Base-by-base conservation (phyloP, 2,797 vertebrate genomes). In the Mus minutoides region DNA sequence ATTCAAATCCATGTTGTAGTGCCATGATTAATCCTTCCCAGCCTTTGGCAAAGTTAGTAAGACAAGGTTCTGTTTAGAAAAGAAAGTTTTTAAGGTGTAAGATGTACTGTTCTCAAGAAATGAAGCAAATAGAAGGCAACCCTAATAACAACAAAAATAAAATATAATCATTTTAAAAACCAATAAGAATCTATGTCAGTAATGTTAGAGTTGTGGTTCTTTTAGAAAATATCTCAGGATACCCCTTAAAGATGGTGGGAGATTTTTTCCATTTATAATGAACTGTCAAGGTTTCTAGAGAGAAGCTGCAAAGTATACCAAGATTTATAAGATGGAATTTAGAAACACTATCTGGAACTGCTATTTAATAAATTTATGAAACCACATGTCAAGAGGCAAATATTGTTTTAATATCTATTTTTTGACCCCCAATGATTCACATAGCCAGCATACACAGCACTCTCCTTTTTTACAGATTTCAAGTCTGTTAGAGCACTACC, bases 101-200 rank as follows among this genome's bases (percentile, higher is more conserved):
- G 80, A 77, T 91, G 78, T 73, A 93, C 7, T 49, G 37, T 94
- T 95, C 58, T 69, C 85, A 92, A 60, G 52, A 94, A 92, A 77
- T 95, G 92, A 95, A 96, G 67, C 54, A 94, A 97, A 95, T 93
- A 90, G 88, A 73, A 84, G 94, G 31, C 83, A 90, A 92, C 3
- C 40, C 1, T 3, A 60, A 64, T 78, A 75, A 91, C 64, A 54
- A 84, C 40, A 46, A 69, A 83, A 77, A 80, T 22, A 67, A 84
- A 22, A 24, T 19, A 8, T 19, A 67, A 49, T n/a, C 29, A 3
- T 11, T 90, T 97, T 91, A n/a, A 78, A 93, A 93, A 94, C 77
- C n/a, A 88, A 56, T 54, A 85, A 3, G 34, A 86, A 85, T 88
- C 0, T 0, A 83, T 92, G 29, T 34, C 71, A 93, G 26, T 8